Conservation (phyloP, 2,797 vertebrate genomes). For the Petrocephalus sullivani region DNA sequence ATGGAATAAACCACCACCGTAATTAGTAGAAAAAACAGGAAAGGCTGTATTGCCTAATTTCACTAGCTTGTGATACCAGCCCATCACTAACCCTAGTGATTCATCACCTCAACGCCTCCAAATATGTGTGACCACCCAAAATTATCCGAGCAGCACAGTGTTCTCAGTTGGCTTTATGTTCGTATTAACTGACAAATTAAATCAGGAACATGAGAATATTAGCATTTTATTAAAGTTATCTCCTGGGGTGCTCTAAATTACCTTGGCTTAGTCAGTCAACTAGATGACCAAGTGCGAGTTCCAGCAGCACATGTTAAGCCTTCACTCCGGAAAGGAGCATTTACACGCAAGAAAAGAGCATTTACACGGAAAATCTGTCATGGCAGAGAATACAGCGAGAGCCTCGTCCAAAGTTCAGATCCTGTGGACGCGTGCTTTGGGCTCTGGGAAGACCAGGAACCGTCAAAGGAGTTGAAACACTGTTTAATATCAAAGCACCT, state of each 20-base stretch:
- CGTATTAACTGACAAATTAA: not conserved
- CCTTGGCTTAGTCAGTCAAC: not conserved
- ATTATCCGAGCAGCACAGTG: not conserved
- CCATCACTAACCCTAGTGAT: not conserved
- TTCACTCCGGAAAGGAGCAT: not conserved
- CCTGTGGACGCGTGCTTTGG: not conserved
- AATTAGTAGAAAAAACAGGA: not conserved
- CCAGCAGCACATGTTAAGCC: not conserved
- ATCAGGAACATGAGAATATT: not conserved
- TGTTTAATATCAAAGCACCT: not conserved
- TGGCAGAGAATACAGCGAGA: too few species aligned
- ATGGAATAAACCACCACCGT: not conserved
- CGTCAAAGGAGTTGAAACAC: not conserved
- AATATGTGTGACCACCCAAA: not conserved
- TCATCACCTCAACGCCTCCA: not conserved
- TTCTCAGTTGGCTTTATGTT: not conserved
- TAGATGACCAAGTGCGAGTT: not conserved
- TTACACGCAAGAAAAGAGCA: not conserved
- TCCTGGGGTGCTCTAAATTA: not conserved
- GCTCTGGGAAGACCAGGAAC: not conserved
- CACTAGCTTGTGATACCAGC: not conserved
- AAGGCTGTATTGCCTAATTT: not conserved
- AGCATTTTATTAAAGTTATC: not conserved
- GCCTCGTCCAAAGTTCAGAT: too few species aligned
- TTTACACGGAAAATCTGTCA: not conserved